Evolutionary conservation across 2,113 vertebrate species (phyloP).

Genomic region (Aphelocoma coerulescens): DNA sequence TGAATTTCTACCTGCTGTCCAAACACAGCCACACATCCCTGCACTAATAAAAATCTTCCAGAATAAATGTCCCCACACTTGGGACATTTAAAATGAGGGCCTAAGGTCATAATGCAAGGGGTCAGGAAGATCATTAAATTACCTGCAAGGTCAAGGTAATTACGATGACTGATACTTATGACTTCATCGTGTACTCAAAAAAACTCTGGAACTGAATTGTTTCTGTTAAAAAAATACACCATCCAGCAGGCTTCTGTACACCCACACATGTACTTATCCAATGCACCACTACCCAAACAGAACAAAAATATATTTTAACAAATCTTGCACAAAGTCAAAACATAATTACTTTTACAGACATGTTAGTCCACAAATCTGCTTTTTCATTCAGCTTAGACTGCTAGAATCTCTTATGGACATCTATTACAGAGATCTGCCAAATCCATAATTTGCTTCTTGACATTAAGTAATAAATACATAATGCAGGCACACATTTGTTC

Average conservation of each 20-base stretch:
- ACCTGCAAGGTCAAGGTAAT: neutral
- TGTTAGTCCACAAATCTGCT: constrained; percentile 32
- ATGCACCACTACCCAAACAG: constrained; percentile 25
- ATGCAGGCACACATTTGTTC: constrained; percentile 39
- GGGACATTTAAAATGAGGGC: neutral
- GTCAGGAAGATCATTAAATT: neutral
- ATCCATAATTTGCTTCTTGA: constrained; percentile 42
- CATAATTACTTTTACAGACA: constrained; percentile 16
- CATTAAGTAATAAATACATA: constrained; percentile 60
- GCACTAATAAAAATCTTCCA: neutral
- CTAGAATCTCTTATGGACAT: constrained; percentile 22
- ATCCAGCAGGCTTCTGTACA: neutral
- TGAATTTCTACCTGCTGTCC: neutral
- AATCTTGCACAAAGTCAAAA: constrained; percentile 42
- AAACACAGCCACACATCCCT: neutral
- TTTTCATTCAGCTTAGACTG: constrained; percentile 6
- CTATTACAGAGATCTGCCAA: constrained; percentile 27
- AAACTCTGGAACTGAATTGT: neutral
- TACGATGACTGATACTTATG: neutral
- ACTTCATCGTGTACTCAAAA: neutral
- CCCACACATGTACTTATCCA: neutral
- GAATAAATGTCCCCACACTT: neutral
- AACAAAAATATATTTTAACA: constrained; percentile 53
- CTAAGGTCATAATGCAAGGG: neutral
- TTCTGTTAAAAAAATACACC: neutral